A percentile compares a stretch with the other conserved stretches of the same genome.
Evolutionary conservation across 2,797 vertebrate species (phyloP).

Genomic region (Rhabdomys pumilio): DNA sequence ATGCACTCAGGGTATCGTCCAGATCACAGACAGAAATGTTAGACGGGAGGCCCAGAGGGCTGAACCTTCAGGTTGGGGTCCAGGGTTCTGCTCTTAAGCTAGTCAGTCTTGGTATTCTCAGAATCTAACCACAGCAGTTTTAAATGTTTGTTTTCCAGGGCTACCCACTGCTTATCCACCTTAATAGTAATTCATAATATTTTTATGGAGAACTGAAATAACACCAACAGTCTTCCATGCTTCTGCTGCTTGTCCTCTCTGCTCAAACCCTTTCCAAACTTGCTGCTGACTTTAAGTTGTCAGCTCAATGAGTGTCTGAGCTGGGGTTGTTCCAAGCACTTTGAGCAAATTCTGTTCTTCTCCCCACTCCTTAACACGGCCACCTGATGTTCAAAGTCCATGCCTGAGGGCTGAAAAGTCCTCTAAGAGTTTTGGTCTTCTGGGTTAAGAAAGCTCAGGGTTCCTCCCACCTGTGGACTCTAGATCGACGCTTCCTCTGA

Average conservation of each 20-base stretch:
- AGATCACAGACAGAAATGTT: neutral
- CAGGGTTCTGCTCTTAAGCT: neutral
- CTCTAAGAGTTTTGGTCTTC: neutral
- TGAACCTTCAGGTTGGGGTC: neutral
- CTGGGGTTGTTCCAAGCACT: neutral
- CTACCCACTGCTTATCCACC: neutral
- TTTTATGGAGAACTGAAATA: neutral
- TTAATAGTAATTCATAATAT: neutral
- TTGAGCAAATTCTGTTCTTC: neutral
- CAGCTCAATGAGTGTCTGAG: neutral
- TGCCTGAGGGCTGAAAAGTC: neutral
- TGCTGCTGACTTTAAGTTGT: neutral
- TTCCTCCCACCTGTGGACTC: neutral
- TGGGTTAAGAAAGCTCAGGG: too few species aligned
- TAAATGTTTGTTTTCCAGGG: neutral
- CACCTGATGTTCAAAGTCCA: neutral
- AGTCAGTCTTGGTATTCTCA: neutral
- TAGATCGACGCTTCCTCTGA: too few species aligned
- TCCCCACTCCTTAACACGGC: fast-evolving
- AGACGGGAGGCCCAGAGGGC: neutral
- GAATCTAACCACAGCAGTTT: neutral
- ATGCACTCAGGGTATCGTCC: neutral
- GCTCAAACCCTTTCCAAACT: neutral
- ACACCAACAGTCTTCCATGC: neutral
- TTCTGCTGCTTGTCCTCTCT: neutral